Evolutionary conservation across 1,140 invertebrate genomes (phyloP), one percentile per base, ranked within the genome.

Genomic region (Zaprionus ghesquierei): DNA sequence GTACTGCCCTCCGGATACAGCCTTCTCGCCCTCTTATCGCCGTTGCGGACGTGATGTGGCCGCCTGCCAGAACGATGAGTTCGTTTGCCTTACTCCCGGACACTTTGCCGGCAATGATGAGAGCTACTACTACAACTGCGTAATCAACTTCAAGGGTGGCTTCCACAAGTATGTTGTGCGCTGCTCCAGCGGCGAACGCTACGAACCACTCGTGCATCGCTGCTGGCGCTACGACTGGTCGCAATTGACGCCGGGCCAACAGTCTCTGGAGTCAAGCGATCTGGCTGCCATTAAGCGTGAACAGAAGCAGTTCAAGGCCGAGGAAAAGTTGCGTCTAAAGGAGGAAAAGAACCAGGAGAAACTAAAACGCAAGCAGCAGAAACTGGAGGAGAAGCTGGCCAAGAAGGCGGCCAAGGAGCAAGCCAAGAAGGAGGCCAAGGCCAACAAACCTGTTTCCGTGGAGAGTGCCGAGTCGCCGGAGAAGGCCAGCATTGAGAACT

Each of bases 161-260:
- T 82, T 70, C 56, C 90, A 89, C 59, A 86, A 90, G 55, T 91
- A 78, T 44, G 64, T 87, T 25, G 80, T 91, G 2, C 65, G 87
- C 29, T 91, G 90, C 60, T 77, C 82, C 3, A 44, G 27, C 0
- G 81, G 79, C 6, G 74, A 86, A 49, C 31, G 79, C 0, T 90
- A 77, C 49, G 75, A 79, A 54, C 54, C 78, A 0, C 0, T 71
- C 18, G 13, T 86, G 5, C 69, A 69, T 0, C 69, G 81, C 0
- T 89, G 85, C 59, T 89, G 81, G 86, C 75, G 85, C 3, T 86
- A 79, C 15, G 86, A 90, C n/a, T 89, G 81, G 81, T 72, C 81
- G 1, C 86, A 79, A 20, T 33, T 76, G 10, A 18, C 63, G 22
- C 73, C 84, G 2, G 84, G 76, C 3, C 63, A 76, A 54, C 22